A percentile compares a stretch with the other conserved stretches of the same genome.
phyloP scores from a whole-genome alignment of 64 coral and sea anemone genomes.

The Montipora capricornis region DNA sequence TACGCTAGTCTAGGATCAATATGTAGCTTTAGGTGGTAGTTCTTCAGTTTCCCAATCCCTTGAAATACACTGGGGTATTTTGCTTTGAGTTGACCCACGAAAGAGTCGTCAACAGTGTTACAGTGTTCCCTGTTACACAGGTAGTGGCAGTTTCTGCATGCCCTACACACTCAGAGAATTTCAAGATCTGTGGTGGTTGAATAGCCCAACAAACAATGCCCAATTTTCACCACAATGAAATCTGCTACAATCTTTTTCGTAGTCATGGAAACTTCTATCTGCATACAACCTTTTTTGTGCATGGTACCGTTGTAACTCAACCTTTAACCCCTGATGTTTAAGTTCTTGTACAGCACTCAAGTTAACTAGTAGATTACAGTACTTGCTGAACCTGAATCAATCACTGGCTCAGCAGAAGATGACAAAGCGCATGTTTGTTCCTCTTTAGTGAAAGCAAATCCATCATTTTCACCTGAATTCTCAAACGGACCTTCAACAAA shows the following conservation, averaged over 20 bases:
- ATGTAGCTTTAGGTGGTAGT: neutral
- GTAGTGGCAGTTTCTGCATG: neutral
- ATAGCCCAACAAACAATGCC: slow-evolving; percentile 1
- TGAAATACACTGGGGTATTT: slow-evolving; percentile 6
- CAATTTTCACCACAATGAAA: neutral
- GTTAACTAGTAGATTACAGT: slow-evolving; percentile 2
- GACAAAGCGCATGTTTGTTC: neutral
- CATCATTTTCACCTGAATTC: neutral
- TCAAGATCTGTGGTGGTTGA: slow-evolving; percentile 1
- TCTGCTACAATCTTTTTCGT: neutral
- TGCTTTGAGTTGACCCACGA: neutral
- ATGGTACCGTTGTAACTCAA: neutral
- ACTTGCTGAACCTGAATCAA: slow-evolving; percentile 34
- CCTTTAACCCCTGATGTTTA: slow-evolving; percentile 10
- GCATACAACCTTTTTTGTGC: slow-evolving; percentile 33
- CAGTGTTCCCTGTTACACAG: neutral
- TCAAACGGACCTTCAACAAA: neutral
- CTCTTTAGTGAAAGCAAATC: neutral
- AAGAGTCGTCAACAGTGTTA: neutral
- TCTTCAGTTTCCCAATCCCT: slow-evolving; percentile 3
- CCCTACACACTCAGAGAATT: neutral
- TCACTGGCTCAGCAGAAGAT: neutral
- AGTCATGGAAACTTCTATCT: neutral
- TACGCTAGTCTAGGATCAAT: neutral
- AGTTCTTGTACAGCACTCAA: neutral